phyloP scores from a whole-genome alignment of 2,113 vertebrate genomes.

The Trematocara stigmaticum region DNA sequence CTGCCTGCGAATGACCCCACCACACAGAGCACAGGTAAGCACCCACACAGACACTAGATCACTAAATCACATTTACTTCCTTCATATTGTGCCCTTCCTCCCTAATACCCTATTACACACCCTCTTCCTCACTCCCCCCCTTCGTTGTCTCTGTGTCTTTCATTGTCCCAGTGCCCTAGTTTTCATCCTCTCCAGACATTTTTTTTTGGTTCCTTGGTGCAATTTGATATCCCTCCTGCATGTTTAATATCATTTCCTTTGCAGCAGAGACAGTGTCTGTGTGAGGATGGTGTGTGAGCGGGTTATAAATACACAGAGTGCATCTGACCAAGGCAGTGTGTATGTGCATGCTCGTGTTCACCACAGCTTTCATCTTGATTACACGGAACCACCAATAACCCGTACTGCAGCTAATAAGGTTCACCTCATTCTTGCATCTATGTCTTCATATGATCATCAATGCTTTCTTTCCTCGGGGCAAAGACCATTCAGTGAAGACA shows the following conservation, averaged over 20 bases:
- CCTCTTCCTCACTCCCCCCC: neutral
- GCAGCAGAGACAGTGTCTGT: conserved; percentile 30
- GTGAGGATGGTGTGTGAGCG: conserved; percentile 25
- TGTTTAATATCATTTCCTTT: conserved; percentile 72
- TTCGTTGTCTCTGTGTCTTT: neutral
- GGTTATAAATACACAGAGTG: conserved; percentile 36
- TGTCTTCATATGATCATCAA: neutral
- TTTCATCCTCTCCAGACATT: conserved; percentile 51
- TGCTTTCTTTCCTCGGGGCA: neutral
- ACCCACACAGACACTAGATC: neutral
- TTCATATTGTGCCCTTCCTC: neutral
- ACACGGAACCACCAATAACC: conserved; percentile 16
- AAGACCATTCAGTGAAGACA: neutral
- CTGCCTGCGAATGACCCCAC: conserved; percentile 77
- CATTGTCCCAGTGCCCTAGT: conserved; percentile 74
- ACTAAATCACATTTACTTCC: conserved; percentile 4
- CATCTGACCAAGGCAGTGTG: neutral
- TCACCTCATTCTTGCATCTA: neutral
- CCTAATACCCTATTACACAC: neutral
- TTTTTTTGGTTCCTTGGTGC: conserved; percentile 48
- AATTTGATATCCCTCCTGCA: conserved; percentile 74
- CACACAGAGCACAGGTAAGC: conserved; percentile 80
- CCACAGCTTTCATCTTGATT: conserved; percentile 50
- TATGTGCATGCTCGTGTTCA: neutral
- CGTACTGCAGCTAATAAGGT: conserved; percentile 1